A percentile compares a stretch with the other conserved stretches of the same genome.
Evolutionary conservation across 2,113 vertebrate species (phyloP).

Genomic region (Pagrus major): DNA sequence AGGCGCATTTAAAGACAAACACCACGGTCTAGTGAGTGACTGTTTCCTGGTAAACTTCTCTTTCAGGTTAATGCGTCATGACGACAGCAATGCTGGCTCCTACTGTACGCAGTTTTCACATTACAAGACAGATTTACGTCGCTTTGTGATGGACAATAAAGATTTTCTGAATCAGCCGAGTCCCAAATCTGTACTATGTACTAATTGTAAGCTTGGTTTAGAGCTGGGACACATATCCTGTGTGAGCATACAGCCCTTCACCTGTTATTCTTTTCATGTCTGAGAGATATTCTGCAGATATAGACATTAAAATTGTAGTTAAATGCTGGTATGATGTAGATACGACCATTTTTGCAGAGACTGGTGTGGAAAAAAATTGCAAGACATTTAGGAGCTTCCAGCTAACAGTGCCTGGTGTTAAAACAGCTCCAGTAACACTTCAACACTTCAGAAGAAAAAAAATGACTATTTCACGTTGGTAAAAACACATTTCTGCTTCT

Average conservation of each 20-base stretch:
- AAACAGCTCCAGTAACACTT: neutral
- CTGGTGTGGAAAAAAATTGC: too few species aligned
- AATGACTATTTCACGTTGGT: too few species aligned
- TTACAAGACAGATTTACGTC: neutral
- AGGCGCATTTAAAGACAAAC: neutral
- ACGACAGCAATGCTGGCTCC: too few species aligned
- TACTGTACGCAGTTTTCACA: neutral
- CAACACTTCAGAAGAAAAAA: neutral
- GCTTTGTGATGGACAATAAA: slow-evolving; percentile 32
- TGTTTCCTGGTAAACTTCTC: neutral
- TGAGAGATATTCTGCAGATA: too few species aligned
- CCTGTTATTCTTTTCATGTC: too few species aligned
- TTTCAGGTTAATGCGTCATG: slow-evolving; percentile 3
- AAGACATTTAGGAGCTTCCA: neutral
- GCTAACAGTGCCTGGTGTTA: neutral
- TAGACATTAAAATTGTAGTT: too few species aligned
- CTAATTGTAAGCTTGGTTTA: neutral
- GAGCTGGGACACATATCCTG: too few species aligned
- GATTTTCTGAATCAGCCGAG: slow-evolving; percentile 1
- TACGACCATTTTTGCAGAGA: too few species aligned
- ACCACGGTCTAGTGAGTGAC: neutral
- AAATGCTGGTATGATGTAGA: too few species aligned
- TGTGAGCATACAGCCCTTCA: too few species aligned
- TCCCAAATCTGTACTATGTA: neutral
- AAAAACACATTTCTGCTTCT: neutral